Conservation (phyloP, 2,888 invertebrate species). For the Phytoseiulus persimilis region DNA sequence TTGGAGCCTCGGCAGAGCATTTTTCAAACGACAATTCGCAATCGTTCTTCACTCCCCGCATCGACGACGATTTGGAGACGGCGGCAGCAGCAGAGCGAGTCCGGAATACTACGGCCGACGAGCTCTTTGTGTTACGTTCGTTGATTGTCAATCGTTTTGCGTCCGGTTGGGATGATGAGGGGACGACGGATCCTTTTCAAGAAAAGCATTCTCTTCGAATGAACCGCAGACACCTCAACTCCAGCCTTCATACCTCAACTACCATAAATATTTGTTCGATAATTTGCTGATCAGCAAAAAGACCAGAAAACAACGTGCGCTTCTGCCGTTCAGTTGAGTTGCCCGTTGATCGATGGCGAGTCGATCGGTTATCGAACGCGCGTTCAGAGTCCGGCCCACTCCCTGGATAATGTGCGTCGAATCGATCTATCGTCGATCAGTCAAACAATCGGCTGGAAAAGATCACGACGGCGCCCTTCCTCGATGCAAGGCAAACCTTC, state of each 20-base stretch:
- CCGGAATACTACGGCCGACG: background rate
- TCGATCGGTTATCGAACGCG: background rate
- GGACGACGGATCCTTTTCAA: background rate
- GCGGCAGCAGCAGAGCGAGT: background rate
- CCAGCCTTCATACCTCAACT: background rate
- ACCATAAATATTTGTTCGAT: background rate
- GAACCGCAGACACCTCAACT: background rate
- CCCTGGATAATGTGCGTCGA: background rate
- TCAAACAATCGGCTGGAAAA: background rate
- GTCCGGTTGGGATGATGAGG: background rate
- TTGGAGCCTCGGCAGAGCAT: background rate
- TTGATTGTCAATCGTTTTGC: background rate
- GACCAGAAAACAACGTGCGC: background rate
- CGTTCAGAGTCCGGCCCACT: background rate
- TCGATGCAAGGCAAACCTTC: background rate
- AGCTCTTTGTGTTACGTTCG: background rate
- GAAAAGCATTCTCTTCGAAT: background rate
- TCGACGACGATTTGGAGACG: background rate
- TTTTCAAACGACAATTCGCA: background rate
- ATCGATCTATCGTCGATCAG: background rate
- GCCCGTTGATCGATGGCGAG: background rate
- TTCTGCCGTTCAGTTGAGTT: background rate
- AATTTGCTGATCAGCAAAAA: background rate
- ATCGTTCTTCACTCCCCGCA: background rate
- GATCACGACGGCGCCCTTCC: background rate